Conservation (phyloP, 2,888 invertebrate species). For the Lumbricus terrestris region DNA sequence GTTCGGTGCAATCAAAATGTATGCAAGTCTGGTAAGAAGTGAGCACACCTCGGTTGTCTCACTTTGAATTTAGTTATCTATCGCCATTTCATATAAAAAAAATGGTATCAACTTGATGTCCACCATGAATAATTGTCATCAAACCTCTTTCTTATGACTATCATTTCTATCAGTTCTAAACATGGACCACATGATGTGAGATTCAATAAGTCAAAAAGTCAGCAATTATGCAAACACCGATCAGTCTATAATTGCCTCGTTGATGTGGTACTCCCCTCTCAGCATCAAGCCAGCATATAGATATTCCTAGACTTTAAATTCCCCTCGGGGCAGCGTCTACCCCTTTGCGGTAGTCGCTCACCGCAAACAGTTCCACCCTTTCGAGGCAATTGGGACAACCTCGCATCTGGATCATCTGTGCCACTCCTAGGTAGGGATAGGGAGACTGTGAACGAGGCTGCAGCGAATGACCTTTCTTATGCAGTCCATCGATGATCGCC, state of each 20-base stretch:
- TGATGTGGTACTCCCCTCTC: too few species aligned
- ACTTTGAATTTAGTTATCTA: background rate
- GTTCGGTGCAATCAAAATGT: background rate
- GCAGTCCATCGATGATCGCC: constrained; percentile 43
- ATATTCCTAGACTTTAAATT: background rate
- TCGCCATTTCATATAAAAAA: background rate
- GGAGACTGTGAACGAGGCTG: background rate
- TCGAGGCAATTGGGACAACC: background rate
- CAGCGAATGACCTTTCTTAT: constrained; percentile 42
- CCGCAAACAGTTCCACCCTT: background rate
- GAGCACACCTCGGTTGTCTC: background rate
- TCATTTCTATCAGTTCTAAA: background rate
- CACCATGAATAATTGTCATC: background rate
- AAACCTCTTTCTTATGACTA: background rate
- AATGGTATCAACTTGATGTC: background rate
- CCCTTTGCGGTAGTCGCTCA: constrained; percentile 9
- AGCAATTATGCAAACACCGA: too few species aligned
- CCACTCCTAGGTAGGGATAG: constrained; percentile 24
- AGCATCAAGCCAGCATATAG: background rate
- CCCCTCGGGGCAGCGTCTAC: background rate
- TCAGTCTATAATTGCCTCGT: background rate
- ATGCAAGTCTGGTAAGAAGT: background rate
- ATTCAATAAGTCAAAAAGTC: too few species aligned
- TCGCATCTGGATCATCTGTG: background rate
- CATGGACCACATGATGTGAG: background rate